These are phyloP conservation scores for Clanis bilineata DNA, from an alignment of 2,888 invertebrate genomes.

Conservation along the genomic window DNA sequence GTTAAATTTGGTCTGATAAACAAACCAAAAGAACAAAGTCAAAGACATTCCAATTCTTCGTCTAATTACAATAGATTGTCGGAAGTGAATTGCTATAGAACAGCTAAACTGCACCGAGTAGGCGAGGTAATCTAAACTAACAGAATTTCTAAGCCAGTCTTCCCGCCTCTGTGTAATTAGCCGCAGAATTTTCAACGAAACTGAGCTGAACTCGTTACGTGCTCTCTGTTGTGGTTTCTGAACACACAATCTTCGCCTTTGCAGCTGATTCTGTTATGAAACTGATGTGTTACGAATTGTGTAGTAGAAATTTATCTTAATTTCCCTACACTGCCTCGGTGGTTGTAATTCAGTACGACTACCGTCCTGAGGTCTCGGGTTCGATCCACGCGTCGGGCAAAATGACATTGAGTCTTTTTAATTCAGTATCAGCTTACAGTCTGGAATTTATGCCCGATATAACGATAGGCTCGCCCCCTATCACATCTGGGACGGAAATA, in stretches of 20 bases:
- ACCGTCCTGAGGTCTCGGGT: too few relatives aligned
- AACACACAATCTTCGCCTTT: constrained; percentile 24
- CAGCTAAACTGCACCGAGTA: constrained; percentile 6
- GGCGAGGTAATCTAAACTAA: constrained; percentile 26
- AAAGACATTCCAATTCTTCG: constrained; percentile 2
- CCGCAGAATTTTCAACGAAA: constrained; percentile 35
- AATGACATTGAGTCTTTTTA: too few relatives aligned
- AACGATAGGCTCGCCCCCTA: too few relatives aligned
- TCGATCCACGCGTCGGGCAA: too few relatives aligned
- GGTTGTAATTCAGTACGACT: too few relatives aligned
- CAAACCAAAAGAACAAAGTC: neutral
- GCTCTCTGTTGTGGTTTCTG: constrained; percentile 29
- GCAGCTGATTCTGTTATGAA: constrained; percentile 24
- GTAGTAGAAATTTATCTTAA: neutral
- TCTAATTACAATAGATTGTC: constrained; percentile 17
- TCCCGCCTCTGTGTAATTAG: constrained; percentile 27
- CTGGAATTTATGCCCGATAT: too few relatives aligned
- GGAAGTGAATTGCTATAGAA: constrained; percentile 16
- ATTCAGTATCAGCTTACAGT: too few relatives aligned
- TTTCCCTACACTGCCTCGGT: too few relatives aligned
- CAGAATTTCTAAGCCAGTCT: constrained; percentile 18
- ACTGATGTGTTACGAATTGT: constrained; percentile 2
- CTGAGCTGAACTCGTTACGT: constrained; percentile 26
- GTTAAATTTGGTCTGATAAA: too few relatives aligned
- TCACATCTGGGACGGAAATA: too few relatives aligned